These are phyloP conservation scores for Tromatobia lineatoria DNA, from an alignment of 2,888 invertebrate genomes.

Conservation along the genomic window DNA sequence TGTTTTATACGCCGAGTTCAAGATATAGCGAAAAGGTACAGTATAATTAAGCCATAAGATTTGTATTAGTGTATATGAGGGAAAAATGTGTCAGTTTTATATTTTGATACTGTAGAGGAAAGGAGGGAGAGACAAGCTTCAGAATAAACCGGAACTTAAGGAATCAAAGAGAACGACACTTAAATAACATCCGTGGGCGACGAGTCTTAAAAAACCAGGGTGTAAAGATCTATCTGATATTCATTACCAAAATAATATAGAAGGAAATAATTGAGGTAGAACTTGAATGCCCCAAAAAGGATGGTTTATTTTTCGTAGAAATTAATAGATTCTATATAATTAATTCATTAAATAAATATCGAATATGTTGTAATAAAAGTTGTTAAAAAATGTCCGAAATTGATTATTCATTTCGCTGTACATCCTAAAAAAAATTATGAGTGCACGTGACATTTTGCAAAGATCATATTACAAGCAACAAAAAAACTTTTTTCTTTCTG, in stretches of 20 bases:
- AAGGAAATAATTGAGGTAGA: not conserved
- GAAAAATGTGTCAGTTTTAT: not conserved
- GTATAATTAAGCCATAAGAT: slow-evolving; percentile 53
- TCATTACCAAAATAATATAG: not conserved
- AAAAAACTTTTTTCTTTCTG: no score
- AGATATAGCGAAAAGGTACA: slow-evolving; percentile 41
- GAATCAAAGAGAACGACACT: not conserved
- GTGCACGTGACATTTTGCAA: no score
- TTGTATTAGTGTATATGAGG: slow-evolving; percentile 1
- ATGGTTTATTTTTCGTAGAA: no score
- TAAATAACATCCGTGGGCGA: not conserved
- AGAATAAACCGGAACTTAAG: not conserved
- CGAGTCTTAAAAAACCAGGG: not conserved
- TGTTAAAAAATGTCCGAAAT: no score
- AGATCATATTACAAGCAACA: no score
- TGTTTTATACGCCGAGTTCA: slow-evolving; percentile 48
- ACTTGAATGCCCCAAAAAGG: not conserved
- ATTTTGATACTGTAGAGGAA: not conserved
- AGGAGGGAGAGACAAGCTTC: not conserved
- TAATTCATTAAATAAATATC: no score
- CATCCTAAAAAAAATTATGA: no score
- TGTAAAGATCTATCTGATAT: not conserved
- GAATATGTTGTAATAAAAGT: no score
- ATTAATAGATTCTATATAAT: no score
- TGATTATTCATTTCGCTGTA: no score